Percentiles rank a stretch among this genome's conserved stretches.
Conservation (phyloP, 1,140 invertebrate genomes). For the Pygmarrhopalites habei region DNA sequence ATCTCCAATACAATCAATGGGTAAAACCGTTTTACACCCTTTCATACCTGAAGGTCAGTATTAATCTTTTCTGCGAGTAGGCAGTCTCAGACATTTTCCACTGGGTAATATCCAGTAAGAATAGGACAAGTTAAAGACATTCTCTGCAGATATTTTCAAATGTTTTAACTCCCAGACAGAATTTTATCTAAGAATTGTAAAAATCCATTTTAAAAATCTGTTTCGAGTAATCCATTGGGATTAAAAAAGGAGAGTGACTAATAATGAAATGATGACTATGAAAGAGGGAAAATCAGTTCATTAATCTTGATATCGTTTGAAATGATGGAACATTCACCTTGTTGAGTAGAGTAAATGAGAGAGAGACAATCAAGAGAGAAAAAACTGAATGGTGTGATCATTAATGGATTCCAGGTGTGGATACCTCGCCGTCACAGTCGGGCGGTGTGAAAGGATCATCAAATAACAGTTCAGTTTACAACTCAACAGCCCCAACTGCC, state of each 20-base stretch:
- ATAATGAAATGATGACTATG: not conserved
- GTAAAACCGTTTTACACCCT: conserved; percentile 24
- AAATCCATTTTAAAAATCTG: conserved; percentile 9
- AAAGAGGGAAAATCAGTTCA: conserved; percentile 3
- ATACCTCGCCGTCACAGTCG: conserved; percentile 24
- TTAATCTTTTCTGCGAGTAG: too few species aligned
- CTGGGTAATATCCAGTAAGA: too few species aligned
- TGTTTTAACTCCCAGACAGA: not conserved
- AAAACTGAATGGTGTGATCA: too few species aligned
- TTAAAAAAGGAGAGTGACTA: not conserved
- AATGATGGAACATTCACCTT: too few species aligned
- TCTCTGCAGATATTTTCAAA: too few species aligned
- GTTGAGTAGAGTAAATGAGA: too few species aligned
- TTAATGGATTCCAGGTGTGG: conserved; percentile 35
- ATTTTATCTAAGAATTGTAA: not conserved
- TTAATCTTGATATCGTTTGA: not conserved
- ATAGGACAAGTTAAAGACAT: not conserved
- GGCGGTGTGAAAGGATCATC: conserved; percentile 33
- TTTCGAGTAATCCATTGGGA: not conserved
- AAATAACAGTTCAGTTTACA: conserved; percentile 18
- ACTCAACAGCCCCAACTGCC: conserved; percentile 16
- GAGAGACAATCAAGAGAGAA: too few species aligned
- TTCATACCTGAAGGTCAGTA: too few species aligned
- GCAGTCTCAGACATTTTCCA: too few species aligned
- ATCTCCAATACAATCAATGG: conserved; percentile 32